Evolutionary conservation across 2,113 vertebrate species (phyloP).

Genomic region (Saccopteryx bilineata): DNA sequence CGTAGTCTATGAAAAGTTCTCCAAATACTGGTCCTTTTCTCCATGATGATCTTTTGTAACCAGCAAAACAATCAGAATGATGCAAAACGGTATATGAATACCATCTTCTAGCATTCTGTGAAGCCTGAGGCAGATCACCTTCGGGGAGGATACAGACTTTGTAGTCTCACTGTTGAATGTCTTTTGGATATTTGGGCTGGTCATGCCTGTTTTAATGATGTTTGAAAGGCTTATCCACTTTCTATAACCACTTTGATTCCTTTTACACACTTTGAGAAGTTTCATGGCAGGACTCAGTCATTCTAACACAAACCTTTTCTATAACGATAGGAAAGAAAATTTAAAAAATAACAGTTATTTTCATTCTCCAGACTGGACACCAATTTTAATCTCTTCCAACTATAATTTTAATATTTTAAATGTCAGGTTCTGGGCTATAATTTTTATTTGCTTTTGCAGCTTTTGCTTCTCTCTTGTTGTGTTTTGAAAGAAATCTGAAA

Average conservation of each 20-base stretch:
- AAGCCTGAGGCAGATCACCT: neutral
- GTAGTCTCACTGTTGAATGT: neutral
- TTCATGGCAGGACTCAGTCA: neutral
- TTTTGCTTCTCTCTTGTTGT: conserved; percentile 42
- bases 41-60: conserved; percentile 43
- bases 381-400: conserved; percentile 51
- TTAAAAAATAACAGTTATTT: neutral
- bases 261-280: neutral
- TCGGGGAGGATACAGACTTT: neutral
- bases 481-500: conserved; percentile 59
- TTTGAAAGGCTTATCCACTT: neutral
- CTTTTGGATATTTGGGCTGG: neutral
- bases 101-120: neutral
- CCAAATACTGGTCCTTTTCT: neutral
- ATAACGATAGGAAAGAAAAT: neutral
- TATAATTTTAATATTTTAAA: conserved; percentile 56
- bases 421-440: conserved; percentile 14
- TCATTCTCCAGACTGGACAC: neutral
- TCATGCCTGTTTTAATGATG: neutral
- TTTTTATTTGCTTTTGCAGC: conserved; percentile 47
- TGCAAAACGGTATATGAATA: neutral
- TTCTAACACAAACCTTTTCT: neutral
- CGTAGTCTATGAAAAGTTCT: neutral
- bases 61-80: conserved; percentile 38
- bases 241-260: neutral